Base-by-base conservation (phyloP, 2,797 vertebrate species). In the Passerculus sandwichensis region DNA sequence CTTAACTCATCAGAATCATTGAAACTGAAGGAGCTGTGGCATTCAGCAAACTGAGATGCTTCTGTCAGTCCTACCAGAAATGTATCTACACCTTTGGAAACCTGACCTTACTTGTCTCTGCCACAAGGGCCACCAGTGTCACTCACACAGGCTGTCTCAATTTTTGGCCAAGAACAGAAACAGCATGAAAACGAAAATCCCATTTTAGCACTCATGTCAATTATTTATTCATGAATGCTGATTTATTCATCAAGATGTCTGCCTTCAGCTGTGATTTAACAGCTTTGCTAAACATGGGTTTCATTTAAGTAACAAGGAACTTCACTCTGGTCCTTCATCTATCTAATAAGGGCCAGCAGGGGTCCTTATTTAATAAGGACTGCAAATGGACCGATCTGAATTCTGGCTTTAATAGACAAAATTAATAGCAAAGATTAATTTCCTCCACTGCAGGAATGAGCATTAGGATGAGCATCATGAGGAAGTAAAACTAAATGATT, bases 341-440 rank as follows among this genome's bases (percentile, higher is more conserved):
- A 81, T 78, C 82, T 93, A 93, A 93, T 67, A 96, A 95, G 89
- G 92, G 94, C 89, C 82, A 89, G 92, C 89, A 95, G 94, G 89
- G 91, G 83, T 95, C 94, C 94, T 95, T 96, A 93, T 93, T 96
- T 88, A 96, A 89, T 92, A 96, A 91, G 66, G 66, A 76, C 92
- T 93, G 70, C 79, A 95, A 93, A 91, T 62, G 73, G 89, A 88
- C 76, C 0, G 0, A 70, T 84, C 66, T 80, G 89, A 87, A 85
- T 91, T 89, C 69, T n/a, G 38, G 38, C n/a, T 83, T 91, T 92
- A 92, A 81, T 60, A 94, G 72, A 69, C 72, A 96, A 84, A 83
- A 94, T 87, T 93, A 94, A 94, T 72, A 89, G 75, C 69, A 87
- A 92, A 96, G 70, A 95, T 93, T 92, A 93, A 94, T 92, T 92